phyloP scores from a whole-genome alignment of 2,113 vertebrate species.

The Eira barbara region DNA sequence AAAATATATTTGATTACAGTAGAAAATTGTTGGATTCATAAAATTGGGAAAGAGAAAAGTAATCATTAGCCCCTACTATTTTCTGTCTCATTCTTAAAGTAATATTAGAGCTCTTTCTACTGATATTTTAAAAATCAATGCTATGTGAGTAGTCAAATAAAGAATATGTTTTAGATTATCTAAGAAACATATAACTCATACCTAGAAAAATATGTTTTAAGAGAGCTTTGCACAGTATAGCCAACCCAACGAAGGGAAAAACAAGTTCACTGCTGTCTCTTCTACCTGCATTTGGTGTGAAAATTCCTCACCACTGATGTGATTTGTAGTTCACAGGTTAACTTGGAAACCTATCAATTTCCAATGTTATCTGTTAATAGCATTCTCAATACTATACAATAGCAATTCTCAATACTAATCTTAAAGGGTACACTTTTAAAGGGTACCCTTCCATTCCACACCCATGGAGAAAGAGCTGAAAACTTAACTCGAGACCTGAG shows the following conservation, averaged over 20 bases:
- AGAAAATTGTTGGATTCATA: slow-evolving; percentile 14
- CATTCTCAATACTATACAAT: not conserved
- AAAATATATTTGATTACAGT: not conserved
- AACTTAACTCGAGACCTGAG: not conserved
- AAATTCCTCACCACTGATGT: not conserved
- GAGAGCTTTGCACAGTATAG: not conserved
- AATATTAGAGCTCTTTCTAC: not conserved
- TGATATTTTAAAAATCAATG: not conserved
- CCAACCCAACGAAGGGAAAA: not conserved
- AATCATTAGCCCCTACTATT: not conserved
- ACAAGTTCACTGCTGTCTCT: not conserved
- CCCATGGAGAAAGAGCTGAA: not conserved
- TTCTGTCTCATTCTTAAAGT: not conserved
- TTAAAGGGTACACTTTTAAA: not conserved
- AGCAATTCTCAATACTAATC: not conserved
- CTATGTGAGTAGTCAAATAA: not conserved
- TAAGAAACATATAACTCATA: not conserved
- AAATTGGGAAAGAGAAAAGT: slow-evolving; percentile 1
- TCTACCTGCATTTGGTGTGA: not conserved
- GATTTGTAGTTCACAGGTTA: not conserved
- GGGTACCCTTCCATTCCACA: not conserved
- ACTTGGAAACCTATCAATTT: not conserved
- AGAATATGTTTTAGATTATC: not conserved
- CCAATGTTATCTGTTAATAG: not conserved
- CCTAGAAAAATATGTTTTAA: not conserved